These are phyloP conservation scores for Nebria salina DNA, from an alignment of 2,888 invertebrate genomes.

Conservation along the genomic window DNA sequence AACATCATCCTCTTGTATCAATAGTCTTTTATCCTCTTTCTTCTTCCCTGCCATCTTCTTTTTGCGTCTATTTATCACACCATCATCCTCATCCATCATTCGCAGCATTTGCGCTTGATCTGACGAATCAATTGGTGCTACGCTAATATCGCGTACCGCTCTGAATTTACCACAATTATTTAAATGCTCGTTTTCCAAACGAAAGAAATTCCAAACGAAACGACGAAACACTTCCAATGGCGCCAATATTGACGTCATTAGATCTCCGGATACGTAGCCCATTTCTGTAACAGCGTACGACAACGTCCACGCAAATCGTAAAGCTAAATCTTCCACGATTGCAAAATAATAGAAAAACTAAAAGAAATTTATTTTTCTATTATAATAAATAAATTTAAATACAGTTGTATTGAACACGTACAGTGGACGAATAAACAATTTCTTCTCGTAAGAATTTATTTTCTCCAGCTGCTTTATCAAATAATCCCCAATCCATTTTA, in stretches of 20 bases:
- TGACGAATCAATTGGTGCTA: slow-evolving; percentile 79
- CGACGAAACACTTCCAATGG: slow-evolving; percentile 74
- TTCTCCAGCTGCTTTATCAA: slow-evolving; percentile 80
- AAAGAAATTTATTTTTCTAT: slow-evolving; percentile 46
- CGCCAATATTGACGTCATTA: slow-evolving; percentile 73
- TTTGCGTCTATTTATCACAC: slow-evolving; percentile 67
- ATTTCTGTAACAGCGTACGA: slow-evolving; percentile 75
- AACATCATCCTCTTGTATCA: slow-evolving; percentile 61
- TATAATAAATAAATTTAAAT: not conserved
- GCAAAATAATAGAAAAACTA: slow-evolving; percentile 74
- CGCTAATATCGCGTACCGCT: slow-evolving; percentile 86
- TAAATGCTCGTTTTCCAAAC: slow-evolving; percentile 87
- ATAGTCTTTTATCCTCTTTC: slow-evolving; percentile 63
- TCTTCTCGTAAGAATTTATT: slow-evolving; percentile 80
- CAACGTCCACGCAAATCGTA: slow-evolving; percentile 82
- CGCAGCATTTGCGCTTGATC: slow-evolving; percentile 76
- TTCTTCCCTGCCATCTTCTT: slow-evolving; percentile 53
- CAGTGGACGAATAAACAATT: slow-evolving; percentile 80
- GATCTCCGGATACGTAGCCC: slow-evolving; percentile 71
- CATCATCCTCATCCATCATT: slow-evolving; percentile 82
- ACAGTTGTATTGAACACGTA: slow-evolving; percentile 58
- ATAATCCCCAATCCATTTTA: slow-evolving; percentile 89
- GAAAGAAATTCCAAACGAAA: slow-evolving; percentile 91
- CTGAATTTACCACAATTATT: slow-evolving; percentile 91
- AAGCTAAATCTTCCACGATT: slow-evolving; percentile 80